phyloP scores from a whole-genome alignment of 2,113 vertebrate species.

The Amphiprion ocellaris region DNA sequence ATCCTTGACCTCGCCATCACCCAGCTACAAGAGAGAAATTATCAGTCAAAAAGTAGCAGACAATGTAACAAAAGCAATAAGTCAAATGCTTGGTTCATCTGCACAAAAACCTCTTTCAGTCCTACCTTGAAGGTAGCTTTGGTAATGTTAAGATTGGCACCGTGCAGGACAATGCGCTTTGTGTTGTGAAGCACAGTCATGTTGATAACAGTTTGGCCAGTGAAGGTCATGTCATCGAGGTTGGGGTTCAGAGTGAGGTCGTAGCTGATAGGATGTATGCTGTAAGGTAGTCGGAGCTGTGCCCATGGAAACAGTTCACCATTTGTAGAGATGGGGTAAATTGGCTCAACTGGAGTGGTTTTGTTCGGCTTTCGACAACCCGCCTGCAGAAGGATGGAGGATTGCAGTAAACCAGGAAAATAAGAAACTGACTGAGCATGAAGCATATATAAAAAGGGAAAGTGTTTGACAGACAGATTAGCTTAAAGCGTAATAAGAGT shows the following conservation, averaged over 20 bases:
- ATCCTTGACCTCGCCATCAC: constrained; percentile 34
- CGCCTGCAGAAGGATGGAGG: constrained; percentile 56
- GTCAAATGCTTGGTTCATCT: not conserved
- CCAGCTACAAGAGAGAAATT: constrained; percentile 57
- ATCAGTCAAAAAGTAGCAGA: not conserved
- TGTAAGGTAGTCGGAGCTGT: constrained; percentile 87
- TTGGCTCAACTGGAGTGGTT: constrained; percentile 76
- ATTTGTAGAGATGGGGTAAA: constrained; percentile 88
- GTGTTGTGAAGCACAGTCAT: constrained; percentile 85
- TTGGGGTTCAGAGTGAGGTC: constrained; percentile 89
- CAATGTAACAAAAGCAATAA: not conserved
- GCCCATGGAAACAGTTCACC: constrained; percentile 93
- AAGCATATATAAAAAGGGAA: constrained; percentile 1
- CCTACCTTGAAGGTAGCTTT: constrained; percentile 80
- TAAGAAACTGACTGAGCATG: not conserved
- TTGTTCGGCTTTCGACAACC: constrained; percentile 89
- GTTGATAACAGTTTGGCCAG: constrained; percentile 86
- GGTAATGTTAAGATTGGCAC: constrained; percentile 88
- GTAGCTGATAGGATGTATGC: constrained; percentile 89
- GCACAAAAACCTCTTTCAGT: not conserved
- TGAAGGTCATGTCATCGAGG: constrained; percentile 88
- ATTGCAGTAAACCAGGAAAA: not conserved
- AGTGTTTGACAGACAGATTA: not conserved
- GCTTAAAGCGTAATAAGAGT: not conserved
- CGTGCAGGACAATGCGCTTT: constrained; percentile 89